Evolutionary conservation across 2,797 vertebrate genomes (phyloP).

Genomic region (Dryobates pubescens): DNA sequence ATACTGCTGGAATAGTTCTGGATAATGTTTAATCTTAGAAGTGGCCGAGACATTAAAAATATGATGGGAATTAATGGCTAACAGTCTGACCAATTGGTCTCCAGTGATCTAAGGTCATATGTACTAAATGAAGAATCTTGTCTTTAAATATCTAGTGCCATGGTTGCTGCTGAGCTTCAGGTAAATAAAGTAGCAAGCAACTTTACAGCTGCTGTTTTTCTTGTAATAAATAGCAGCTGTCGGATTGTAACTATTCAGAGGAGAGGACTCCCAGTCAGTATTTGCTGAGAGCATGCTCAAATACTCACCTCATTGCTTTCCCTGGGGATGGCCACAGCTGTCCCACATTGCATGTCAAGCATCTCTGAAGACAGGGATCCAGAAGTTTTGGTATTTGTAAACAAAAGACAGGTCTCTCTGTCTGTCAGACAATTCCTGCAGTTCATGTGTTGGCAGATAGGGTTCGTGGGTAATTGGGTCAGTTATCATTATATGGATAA

Average conservation of each 20-base stretch:
- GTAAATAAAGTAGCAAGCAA: conserved; percentile 42
- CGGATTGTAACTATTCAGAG: conserved; percentile 11
- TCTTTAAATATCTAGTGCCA: background rate
- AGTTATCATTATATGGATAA: background rate
- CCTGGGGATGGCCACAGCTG: background rate
- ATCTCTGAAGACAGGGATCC: background rate
- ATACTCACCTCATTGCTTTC: background rate
- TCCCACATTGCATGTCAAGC: background rate
- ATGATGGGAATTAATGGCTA: background rate
- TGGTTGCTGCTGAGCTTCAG: conserved; percentile 9
- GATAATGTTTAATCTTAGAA: background rate
- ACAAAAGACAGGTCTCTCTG: conserved; percentile 1
- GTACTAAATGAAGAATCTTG: background rate
- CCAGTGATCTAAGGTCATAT: background rate
- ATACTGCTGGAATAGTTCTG: background rate
- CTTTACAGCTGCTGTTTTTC: conserved; percentile 44
- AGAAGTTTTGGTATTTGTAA: conserved; percentile 9
- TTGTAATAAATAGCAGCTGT: conserved; percentile 50
- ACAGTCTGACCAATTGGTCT: background rate
- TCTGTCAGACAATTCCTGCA: background rate
- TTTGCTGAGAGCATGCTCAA: conserved; percentile 30
- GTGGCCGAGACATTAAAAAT: background rate
- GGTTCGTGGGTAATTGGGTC: background rate
- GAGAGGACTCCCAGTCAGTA: background rate
- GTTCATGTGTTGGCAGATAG: background rate